Evolutionary conservation across 1,140 invertebrate species (phyloP), one percentile per base, ranked within the genome.

Genomic region (Charaxes varanes): DNA sequence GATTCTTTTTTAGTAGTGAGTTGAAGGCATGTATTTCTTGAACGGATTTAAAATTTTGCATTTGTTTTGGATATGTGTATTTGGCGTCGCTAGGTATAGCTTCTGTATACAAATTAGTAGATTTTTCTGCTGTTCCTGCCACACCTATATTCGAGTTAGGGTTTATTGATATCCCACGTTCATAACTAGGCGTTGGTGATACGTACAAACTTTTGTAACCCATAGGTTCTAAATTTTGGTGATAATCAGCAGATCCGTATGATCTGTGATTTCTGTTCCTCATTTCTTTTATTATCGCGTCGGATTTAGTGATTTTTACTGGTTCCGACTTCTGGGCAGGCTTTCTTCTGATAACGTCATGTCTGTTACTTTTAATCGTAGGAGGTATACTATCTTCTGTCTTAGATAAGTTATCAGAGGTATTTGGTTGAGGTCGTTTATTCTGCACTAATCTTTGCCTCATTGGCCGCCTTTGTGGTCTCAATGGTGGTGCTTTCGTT

Each of bases 221-320:
- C 26, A 60, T 61, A 0, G 63, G 61, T 24, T 65, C 44, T 24
- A 70, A 42, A 52, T 68, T 61, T 26, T 65, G 58, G 11, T 60
- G 57, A 50, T 71, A 63, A 30, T 70, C 60, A 10, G 60, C 35
- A 3, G 79, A 76, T 2, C 74, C 74, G 6, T 70, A 59, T 1
- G 79, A 83, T 58, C 79, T 78, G 32, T 81, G 74, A 24, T 66
- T 80, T 59, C 79, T 70, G 13, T 37, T 71, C 27, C 60, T 70
- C 19, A 65, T 55, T 7, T 57, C 33, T 35, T 62, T 62, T 5
- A 31, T 36, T 1, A 52, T 26, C 1, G 47, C 42, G 13, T 67
- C 65, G n/a, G 46, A 49, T 62, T 62, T 76, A 6, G 54, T 67
- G 18, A 64, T 36, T 47, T 64, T 63, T 3, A 35, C 44, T 18